phyloP scores from a whole-genome alignment of 2,888 invertebrate genomes.

The Ceratothoa steindachneri region DNA sequence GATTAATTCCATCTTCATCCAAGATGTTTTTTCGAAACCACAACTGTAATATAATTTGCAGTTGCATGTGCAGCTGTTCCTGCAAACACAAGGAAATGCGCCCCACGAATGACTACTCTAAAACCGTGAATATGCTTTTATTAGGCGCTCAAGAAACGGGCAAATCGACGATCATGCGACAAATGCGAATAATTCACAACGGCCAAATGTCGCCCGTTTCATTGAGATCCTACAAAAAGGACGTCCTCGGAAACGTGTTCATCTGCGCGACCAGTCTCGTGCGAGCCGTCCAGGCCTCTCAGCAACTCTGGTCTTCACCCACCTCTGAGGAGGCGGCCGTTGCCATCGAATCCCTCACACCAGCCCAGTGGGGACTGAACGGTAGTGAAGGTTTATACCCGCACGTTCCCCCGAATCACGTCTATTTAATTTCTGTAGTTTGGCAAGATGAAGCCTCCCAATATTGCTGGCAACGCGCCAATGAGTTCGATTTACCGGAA shows the following conservation, averaged over 20 bases:
- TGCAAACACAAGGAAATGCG: constrained; percentile 1
- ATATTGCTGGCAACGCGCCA: constrained; percentile 43
- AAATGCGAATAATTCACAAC: constrained; percentile 46
- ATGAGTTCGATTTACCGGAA: constrained; percentile 45
- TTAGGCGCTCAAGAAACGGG: constrained; percentile 46
- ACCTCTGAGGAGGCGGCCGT: constrained; percentile 36
- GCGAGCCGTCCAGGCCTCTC: constrained; percentile 29
- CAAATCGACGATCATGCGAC: constrained; percentile 47
- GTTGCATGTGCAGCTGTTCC: constrained; percentile 5
- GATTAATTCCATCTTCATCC: neutral
- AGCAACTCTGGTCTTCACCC: constrained; percentile 32
- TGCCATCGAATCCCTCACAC: constrained; percentile 22
- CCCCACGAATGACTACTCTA: constrained; percentile 17
- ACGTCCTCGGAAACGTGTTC: constrained; percentile 43
- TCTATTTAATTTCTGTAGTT: constrained; percentile 30
- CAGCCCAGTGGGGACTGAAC: constrained; percentile 29
- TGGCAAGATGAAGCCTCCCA: constrained; percentile 44
- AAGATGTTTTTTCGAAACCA: neutral
- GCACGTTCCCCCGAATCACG: constrained; percentile 35
- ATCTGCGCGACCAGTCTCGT: constrained; percentile 30
- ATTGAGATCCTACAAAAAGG: constrained; percentile 37
- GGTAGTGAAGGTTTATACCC: constrained; percentile 29
- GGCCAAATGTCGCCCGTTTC: constrained; percentile 41
- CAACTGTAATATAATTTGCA: constrained; percentile 6
- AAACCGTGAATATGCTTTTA: constrained; percentile 38